Base-by-base conservation (phyloP, 2,113 vertebrate species). In the Laterallus jamaicensis region DNA sequence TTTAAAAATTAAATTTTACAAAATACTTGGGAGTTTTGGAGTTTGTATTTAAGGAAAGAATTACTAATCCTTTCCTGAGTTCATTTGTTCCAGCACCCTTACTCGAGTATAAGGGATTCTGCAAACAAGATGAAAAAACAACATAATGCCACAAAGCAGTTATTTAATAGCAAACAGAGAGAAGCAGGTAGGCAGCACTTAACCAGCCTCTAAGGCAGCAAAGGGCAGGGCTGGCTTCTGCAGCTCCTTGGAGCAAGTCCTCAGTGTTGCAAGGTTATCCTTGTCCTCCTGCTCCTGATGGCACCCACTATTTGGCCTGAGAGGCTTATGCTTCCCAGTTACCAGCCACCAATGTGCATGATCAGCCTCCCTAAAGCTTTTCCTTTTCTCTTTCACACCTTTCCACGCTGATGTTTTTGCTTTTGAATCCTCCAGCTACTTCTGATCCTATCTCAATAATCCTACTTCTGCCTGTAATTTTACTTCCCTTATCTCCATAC, bases 321-420 rank as follows among this genome's bases (percentile, higher is more conserved):
- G 26, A 24, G 68, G 40, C 3, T 68, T 49, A 59, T 22, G 37
- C 31, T 71, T 67, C 1, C 0, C 50, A 74, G n/a, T 16, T 10
- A 54, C 32, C 26, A 54, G 52, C n/a, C 16, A 20, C n/a, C 1
- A 0, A 9, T 15, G 4, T 56, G 12, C n/a, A 70, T 3, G 2
- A 20, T 20, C 70, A 42, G 10, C 5, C 4, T 60, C 56, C 31
- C 15, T 60, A 5, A 39, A 29, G 7, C 15, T 59, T 77, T 90
- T 40, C 10, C 39, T 40, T 82, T 66, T 39, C 9, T 50, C 88
- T 82, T 69, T 77, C 26, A 31, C 17, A 28, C 10, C 25, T 93
- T 91, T 77, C 26, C 35, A 60, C 1, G 0, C 3, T 13, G 17
- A n/a, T 37, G 12, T n/a, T 88, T 77, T 83, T 15, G 50, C 37